Evolutionary conservation across 2,888 invertebrate genomes (phyloP).

Genomic region (Hirtodrosophila trivittata): DNA sequence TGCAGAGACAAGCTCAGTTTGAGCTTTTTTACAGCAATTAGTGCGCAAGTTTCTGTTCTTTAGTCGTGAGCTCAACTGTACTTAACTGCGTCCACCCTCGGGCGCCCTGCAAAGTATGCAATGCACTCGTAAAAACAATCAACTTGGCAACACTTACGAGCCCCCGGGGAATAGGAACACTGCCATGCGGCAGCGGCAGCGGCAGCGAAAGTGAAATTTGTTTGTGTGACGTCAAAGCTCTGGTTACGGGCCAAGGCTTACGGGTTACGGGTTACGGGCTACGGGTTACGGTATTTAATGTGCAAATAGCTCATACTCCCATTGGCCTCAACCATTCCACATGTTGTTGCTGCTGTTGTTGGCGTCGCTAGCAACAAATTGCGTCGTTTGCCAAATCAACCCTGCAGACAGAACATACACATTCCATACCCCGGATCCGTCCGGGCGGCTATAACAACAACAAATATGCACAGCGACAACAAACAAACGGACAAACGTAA

Average conservation of each 20-base stretch:
- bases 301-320: conserved; percentile 69
- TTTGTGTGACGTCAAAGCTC: conserved; percentile 55
- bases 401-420: conserved; percentile 59
- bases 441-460: conserved; percentile 30
- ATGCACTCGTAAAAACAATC: conserved; percentile 70
- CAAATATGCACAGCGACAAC: conserved; percentile 57
- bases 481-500: conserved; percentile 41
- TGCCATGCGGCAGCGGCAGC: not conserved
- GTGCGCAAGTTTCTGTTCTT: conserved; percentile 32
- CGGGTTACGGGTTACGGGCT: conserved; percentile 53
- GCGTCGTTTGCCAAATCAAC: conserved; percentile 76
- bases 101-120: conserved; percentile 62
- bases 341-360: conserved; percentile 22
- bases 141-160: conserved; percentile 74
- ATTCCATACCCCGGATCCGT: conserved; percentile 17
- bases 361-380: conserved; percentile 67
- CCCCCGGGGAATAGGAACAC: conserved; percentile 55
- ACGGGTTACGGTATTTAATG: conserved; percentile 80
- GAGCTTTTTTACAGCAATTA: conserved; percentile 57
- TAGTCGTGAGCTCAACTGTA: conserved; percentile 49
- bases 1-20: conserved; percentile 20
- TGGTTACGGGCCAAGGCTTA: conserved; percentile 25
- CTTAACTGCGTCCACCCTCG: conserved; percentile 52
- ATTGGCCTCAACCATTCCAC: conserved; percentile 36
- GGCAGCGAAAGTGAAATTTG: conserved; percentile 40